Evolutionary conservation across 2,797 vertebrate species (phyloP).

Genomic region (Stomatorhinus walkeri): DNA sequence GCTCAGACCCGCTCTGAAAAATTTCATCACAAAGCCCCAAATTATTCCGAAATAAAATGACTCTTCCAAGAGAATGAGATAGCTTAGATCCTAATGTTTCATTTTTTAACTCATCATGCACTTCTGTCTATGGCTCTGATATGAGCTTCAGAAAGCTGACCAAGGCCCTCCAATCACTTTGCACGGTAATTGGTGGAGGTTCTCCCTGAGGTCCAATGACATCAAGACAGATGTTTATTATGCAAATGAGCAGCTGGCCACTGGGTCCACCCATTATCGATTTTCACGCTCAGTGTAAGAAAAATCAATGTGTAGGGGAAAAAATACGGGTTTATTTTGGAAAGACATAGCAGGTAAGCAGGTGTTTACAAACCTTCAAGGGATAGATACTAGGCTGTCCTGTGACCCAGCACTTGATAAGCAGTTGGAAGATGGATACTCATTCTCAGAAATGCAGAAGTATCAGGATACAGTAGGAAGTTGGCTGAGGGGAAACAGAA

Average conservation of each 20-base stretch:
- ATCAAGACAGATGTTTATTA: neutral
- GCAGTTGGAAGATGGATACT: neutral
- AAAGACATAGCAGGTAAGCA: neutral
- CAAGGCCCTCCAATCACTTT: neutral
- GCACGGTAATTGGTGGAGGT: slow-evolving; percentile 5
- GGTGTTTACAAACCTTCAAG: neutral
- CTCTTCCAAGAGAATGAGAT: slow-evolving; percentile 1
- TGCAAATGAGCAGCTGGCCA: slow-evolving; percentile 3
- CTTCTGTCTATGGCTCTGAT: neutral
- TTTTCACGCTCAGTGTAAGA: neutral
- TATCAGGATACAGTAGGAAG: neutral
- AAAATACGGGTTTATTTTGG: neutral
- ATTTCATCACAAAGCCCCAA: neutral
- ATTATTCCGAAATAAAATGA: slow-evolving; percentile 16
- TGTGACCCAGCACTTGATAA: neutral
- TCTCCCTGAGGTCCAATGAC: neutral
- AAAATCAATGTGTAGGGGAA: neutral
- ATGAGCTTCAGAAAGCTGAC: neutral
- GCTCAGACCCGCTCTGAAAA: neutral
- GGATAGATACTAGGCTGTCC: neutral
- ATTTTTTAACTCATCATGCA: neutral
- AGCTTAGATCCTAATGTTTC: neutral
- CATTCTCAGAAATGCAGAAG: neutral
- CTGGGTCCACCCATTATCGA: neutral
- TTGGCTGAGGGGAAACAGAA: neutral